phyloP scores from a whole-genome alignment of 2,797 vertebrate genomes.

The Lepilemur septentrionalis region DNA sequence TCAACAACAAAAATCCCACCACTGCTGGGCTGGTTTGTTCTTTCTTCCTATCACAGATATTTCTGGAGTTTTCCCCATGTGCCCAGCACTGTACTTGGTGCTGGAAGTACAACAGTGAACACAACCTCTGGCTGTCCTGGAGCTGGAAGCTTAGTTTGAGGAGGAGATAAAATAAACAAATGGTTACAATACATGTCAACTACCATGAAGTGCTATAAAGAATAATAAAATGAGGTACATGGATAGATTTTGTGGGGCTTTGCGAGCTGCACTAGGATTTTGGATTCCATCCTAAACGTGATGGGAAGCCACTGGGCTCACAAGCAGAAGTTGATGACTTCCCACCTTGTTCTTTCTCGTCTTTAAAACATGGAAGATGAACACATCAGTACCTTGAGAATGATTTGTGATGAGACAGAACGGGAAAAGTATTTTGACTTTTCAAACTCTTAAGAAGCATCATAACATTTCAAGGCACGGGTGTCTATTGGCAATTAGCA shows the following conservation, averaged over 20 bases:
- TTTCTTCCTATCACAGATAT: neutral
- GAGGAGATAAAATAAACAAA: neutral
- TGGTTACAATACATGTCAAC: neutral
- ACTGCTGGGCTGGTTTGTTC: neutral
- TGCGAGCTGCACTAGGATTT: neutral
- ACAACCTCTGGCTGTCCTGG: neutral
- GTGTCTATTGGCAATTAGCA: neutral
- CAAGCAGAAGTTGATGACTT: neutral
- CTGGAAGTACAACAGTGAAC: neutral
- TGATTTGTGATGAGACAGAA: neutral
- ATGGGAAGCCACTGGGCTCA: neutral
- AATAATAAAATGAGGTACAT: neutral
- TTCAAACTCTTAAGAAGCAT: constrained; percentile 12
- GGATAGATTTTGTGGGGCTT: neutral
- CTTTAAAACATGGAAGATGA: neutral
- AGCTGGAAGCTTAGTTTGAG: neutral
- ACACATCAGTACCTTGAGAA: neutral
- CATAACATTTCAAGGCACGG: neutral
- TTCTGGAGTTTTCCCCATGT: neutral
- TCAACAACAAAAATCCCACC: neutral
- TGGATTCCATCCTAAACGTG: neutral
- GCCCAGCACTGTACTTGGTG: neutral
- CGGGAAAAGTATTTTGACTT: neutral
- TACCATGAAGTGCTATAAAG: neutral
- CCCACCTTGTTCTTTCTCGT: neutral